Conservation (phyloP, 2,113 vertebrate species). For the Arizona elegans region DNA sequence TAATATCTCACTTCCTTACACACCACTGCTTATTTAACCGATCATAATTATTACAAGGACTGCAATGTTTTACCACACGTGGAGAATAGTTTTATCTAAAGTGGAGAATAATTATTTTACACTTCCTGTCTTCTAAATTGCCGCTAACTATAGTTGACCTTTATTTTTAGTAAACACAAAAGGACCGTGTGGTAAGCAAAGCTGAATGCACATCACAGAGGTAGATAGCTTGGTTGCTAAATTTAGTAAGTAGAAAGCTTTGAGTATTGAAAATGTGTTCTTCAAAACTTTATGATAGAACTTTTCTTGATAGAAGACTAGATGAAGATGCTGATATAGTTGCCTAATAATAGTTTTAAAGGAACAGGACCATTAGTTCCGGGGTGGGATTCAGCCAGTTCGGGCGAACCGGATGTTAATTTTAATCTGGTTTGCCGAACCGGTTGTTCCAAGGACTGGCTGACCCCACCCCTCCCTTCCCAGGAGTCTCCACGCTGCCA, state of each 20-base stretch:
- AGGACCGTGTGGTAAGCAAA: background rate
- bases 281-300: background rate
- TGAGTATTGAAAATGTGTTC: background rate
- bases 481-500: no score
- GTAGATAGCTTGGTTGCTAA: background rate
- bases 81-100: background rate
- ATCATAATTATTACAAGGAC: background rate
- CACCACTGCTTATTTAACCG: background rate
- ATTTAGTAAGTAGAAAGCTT: background rate
- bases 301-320: background rate
- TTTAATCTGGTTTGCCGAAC: no score
- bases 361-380: background rate
- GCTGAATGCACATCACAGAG: background rate
- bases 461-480: no score
- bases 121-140: background rate
- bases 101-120: background rate
- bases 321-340: background rate
- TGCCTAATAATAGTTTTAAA: background rate
- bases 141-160: background rate
- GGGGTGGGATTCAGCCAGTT: no score
- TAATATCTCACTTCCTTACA: background rate
- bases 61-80: background rate
- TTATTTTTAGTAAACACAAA: background rate
- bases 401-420: no score
- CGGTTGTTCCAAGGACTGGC: no score